These are phyloP conservation scores for Scomberomorus guttatus DNA, from an alignment of 2,797 vertebrate species.

Conservation along the genomic window DNA sequence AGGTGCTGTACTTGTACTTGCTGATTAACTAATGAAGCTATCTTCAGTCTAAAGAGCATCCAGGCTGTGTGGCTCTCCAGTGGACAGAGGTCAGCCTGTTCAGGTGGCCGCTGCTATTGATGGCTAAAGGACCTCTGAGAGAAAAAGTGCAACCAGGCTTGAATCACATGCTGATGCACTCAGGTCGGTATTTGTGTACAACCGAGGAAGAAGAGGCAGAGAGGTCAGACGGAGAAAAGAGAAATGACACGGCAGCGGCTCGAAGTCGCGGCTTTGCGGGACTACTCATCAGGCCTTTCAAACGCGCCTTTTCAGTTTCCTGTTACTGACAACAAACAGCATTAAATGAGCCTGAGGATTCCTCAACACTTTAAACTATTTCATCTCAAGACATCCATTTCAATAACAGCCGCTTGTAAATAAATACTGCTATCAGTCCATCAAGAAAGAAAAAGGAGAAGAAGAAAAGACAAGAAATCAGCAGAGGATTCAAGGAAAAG, in stretches of 20 bases:
- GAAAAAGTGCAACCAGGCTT: conserved; percentile 68
- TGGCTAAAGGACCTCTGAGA: conserved; percentile 42
- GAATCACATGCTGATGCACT: conserved; percentile 26
- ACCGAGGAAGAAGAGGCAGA: conserved; percentile 30
- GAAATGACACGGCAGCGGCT: neutral
- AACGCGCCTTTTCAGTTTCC: conserved; percentile 54
- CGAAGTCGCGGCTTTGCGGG: conserved; percentile 58
- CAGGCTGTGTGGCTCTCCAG: conserved; percentile 19
- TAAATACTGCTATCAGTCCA: neutral
- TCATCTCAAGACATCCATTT: conserved; percentile 19
- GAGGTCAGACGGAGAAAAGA: neutral
- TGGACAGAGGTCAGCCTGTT: conserved; percentile 31
- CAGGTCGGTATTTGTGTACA: conserved; percentile 35
- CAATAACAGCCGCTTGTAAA: neutral
- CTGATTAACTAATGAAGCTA: conserved; percentile 3
- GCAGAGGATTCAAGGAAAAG: neutral
- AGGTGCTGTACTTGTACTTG: conserved; percentile 16
- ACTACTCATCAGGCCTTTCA: conserved; percentile 49
- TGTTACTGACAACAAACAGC: conserved; percentile 33
- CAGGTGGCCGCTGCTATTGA: conserved; percentile 34
- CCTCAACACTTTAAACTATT: conserved; percentile 2
- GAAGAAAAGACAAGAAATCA: neutral
- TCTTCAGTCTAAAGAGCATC: conserved; percentile 46
- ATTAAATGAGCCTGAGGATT: conserved; percentile 20
- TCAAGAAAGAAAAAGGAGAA: neutral